Evolutionary conservation across 1,140 invertebrate species (phyloP).

Genomic region (Diuraphis noxia): DNA sequence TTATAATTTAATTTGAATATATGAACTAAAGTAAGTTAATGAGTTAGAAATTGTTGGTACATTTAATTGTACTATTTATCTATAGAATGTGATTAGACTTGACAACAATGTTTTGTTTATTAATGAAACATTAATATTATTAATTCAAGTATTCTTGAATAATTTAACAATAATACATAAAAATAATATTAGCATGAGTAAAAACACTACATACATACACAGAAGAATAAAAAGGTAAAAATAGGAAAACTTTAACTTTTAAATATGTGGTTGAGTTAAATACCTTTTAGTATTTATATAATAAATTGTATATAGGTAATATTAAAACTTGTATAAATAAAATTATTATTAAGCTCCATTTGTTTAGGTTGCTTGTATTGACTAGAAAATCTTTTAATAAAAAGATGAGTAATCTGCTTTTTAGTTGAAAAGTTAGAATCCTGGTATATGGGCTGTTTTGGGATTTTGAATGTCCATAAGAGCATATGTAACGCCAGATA

Average conservation of each 20-base stretch:
- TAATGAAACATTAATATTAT: background rate
- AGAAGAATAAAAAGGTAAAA: background rate
- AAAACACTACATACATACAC: background rate
- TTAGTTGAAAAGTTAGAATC: background rate
- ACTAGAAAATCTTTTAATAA: background rate
- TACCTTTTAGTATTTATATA: background rate
- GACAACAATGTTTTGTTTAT: background rate
- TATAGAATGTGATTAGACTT: background rate
- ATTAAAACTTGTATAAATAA: background rate
- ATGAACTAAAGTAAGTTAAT: no score
- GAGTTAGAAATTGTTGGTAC: no score
- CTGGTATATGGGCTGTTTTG: slow-evolving; percentile 70
- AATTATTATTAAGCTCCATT: background rate
- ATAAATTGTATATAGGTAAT: background rate
- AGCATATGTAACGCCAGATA: slow-evolving; percentile 73
- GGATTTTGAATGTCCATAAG: slow-evolving; percentile 69
- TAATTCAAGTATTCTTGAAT: background rate
- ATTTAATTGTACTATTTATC: background rate
- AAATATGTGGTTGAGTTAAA: background rate
- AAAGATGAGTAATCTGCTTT: background rate
- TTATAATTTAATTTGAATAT: background rate
- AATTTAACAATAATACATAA: no score
- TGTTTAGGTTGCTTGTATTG: background rate
- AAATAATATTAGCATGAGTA: background rate
- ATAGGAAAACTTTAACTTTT: background rate